These are phyloP conservation scores for Melipona quadrifasciata DNA, from an alignment of 1,140 invertebrate genomes.

Conservation along the genomic window DNA sequence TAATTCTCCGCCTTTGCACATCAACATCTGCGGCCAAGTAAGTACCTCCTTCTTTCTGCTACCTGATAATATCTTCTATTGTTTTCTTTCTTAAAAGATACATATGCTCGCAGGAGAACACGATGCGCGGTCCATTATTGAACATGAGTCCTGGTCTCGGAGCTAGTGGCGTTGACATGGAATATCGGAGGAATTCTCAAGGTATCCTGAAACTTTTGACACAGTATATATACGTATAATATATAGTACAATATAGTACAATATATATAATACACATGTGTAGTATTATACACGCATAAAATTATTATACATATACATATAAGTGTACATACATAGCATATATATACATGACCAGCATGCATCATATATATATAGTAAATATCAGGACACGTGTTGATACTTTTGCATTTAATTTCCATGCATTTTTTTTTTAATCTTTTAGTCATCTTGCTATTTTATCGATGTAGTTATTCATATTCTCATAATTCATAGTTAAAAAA, in stretches of 20 bases:
- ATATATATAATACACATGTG: background rate
- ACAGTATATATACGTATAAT: background rate
- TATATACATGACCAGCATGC: no score
- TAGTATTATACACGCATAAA: no score
- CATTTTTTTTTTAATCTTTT: background rate
- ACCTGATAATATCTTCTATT: background rate
- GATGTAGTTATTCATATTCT: background rate
- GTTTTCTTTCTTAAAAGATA: constrained; percentile 7
- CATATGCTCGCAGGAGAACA: constrained; percentile 72
- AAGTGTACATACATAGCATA: no score
- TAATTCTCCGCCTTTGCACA: constrained; percentile 79
- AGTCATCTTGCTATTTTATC: background rate
- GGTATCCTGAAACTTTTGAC: constrained; percentile 54
- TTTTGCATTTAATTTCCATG: background rate
- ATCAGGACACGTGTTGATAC: background rate
- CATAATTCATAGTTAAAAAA: background rate
- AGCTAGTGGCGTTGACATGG: constrained; percentile 77
- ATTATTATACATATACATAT: no score
- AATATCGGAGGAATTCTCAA: constrained; percentile 76
- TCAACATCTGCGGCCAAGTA: constrained; percentile 81
- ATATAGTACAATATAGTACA: background rate
- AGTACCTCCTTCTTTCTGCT: background rate
- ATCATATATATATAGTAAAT: no score
- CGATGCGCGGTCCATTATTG: constrained; percentile 77
- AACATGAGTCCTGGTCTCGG: constrained; percentile 78